Base-by-base conservation (phyloP, 2,797 vertebrate species). In the Anabas testudineus region DNA sequence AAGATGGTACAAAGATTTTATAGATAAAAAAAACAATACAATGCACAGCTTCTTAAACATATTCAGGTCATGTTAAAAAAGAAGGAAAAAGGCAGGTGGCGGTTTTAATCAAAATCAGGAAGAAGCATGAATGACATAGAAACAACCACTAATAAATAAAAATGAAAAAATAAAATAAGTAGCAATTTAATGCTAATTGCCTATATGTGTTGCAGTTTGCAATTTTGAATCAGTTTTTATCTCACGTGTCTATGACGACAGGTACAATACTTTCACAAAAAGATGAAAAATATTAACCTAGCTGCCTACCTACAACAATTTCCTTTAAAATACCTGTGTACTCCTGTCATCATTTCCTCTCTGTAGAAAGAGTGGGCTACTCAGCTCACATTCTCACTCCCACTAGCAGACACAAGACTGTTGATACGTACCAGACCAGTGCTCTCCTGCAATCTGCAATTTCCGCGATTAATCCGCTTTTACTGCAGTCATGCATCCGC, bases 391-490 rank as follows among this genome's bases (percentile, higher is more conserved):
- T 78, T 75, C 67, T 75, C 62, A 67, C 76, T 76, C 53, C 64
- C 63, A 76, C 78, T 84, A 82, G 74, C 84, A 90, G 73, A 88
- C 75, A 73, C 71, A 85, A 73, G 79, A 77, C 66, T 53, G 66
- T 61, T 86, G 84, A 88, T 82, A 76, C 79, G 81, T 86, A 90
- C 86, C 89, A 88, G 81, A 85, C 81, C 83, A 82, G 71, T 46
- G 78, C 76, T 87, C 86, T 84, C 82, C 79, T 76, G 84, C 82
- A 91, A 90, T 86, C 85, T 87, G 74, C 83, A 87, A 91, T 91
- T 90, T 91, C 80, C 63, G 67, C 71, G 75, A 88, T 88, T 88
- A 90, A 91, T 91, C 83, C 89, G 77, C 70, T 83, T 90, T 84
- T 87, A 86, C 88, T 83, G 82, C 78, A 83, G 85, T 68, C 82